Base-by-base conservation (phyloP, 2,888 invertebrate genomes). In the Eudasyphora cyanicolor region DNA sequence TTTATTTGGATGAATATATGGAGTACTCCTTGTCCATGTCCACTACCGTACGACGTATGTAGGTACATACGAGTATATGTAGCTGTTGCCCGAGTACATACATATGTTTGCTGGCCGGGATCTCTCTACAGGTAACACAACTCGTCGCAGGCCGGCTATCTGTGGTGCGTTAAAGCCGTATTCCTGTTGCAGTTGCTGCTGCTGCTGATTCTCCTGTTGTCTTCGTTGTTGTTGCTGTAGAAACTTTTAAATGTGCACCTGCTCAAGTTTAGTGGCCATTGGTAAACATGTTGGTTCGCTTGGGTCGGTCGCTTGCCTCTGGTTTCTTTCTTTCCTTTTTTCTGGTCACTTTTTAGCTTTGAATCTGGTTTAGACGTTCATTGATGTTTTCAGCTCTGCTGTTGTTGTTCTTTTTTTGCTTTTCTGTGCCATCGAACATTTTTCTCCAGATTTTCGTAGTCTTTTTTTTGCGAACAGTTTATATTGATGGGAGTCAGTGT, bases 201-300 rank as follows among this genome's bases (percentile, higher is more conserved):
- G 67, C 67, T 79, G n/a, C n/a, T n/a, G n/a, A n/a, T n/a, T n/a
- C n/a, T n/a, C n/a, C n/a, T n/a, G n/a, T n/a, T n/a, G n/a, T n/a
- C n/a, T n/a, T n/a, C n/a, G 79, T 74, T 76, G 71, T 29, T 73
- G 78, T 64, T 42, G 69, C 49, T 42, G 62, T 21, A 60, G 32
- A 57, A 67, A 76, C 60, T 78, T 69, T 80, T 73, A 73, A 76
- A 70, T 76, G 85, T 86, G 86, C 86, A 86, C 86, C 86, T 86
- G 86, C 86, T 86, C 85, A 85, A 85, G 84, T 86, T 86, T 86
- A 82, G 85, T 85, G 80, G 82, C 85, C 82, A 82, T 83, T 85
- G 86, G 82, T 83, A 76, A 70, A 80, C 73, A 82, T 79, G 76
- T 82, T 81, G 84, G 69, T 54, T 38, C n/a, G n/a, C n/a, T n/a